Evolutionary conservation across 1,140 invertebrate genomes (phyloP).

Genomic region (Acyrthosiphon pisum): DNA sequence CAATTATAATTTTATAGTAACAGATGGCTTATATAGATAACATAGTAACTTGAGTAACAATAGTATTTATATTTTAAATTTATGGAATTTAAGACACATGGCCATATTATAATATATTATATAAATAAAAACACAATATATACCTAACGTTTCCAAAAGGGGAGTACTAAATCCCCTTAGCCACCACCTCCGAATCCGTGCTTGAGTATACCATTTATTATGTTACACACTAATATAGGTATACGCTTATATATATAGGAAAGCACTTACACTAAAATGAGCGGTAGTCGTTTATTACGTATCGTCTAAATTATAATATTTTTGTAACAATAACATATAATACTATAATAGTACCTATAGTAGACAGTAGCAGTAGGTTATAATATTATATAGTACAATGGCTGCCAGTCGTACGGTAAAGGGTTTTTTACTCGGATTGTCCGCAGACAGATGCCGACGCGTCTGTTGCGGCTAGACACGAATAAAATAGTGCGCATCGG

Average conservation of each 20-base stretch:
- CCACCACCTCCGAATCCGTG: too few relatives aligned
- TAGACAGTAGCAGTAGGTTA: background rate
- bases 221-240: too few relatives aligned
- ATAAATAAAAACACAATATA: too few relatives aligned
- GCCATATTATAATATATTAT: too few relatives aligned
- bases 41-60: too few relatives aligned
- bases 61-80: too few relatives aligned
- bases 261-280: background rate
- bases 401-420: background rate
- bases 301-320: background rate
- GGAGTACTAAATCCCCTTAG: too few relatives aligned
- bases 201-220: too few relatives aligned
- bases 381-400: background rate
- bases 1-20: too few relatives aligned
- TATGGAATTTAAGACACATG: too few relatives aligned
- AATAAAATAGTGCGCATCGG: background rate
- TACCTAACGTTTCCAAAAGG: too few relatives aligned
- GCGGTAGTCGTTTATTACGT: background rate
- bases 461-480: background rate
- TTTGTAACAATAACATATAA: background rate
- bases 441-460: background rate
- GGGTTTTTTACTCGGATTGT: slow-evolving; percentile 1
- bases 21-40: too few relatives aligned
- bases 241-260: background rate
- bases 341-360: background rate